A percentile compares a stretch with the other conserved stretches of the same genome.
phyloP scores from a whole-genome alignment of 2,797 vertebrate species.

The Chiloscyllium punctatum region DNA sequence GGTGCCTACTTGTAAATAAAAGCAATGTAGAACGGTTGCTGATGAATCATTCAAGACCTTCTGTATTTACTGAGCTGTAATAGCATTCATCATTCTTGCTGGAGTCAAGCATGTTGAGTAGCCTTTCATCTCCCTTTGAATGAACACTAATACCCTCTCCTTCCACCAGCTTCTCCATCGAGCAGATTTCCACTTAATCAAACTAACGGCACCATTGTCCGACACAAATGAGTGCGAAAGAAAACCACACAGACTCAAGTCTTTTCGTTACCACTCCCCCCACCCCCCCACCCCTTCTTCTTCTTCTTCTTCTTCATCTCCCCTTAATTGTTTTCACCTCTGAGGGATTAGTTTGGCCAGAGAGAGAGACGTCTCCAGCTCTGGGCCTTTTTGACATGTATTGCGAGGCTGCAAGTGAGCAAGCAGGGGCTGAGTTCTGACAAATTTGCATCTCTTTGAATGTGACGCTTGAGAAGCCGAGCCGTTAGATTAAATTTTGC shows the following conservation, averaged over 20 bases:
- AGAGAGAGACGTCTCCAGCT: constrained; percentile 20
- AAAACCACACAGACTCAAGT: not conserved
- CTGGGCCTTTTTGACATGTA: constrained; percentile 30
- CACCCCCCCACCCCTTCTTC: not conserved
- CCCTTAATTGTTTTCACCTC: constrained; percentile 27
- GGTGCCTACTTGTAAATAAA: constrained; percentile 33
- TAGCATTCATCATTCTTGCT: constrained; percentile 38
- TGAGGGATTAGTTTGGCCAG: constrained; percentile 28
- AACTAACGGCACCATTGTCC: constrained; percentile 64
- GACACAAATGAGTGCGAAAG: constrained; percentile 40
- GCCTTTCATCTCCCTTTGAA: constrained; percentile 69
- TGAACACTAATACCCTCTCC: constrained; percentile 64
- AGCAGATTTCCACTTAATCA: constrained; percentile 76
- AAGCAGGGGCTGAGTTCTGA: constrained; percentile 58
- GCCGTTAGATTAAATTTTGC: constrained; percentile 98
- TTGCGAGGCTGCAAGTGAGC: constrained; percentile 30
- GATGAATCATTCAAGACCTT: constrained; percentile 38
- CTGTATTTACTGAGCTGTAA: constrained; percentile 37
- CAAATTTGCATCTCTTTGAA: constrained; percentile 98
- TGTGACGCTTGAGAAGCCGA: constrained; percentile 81
- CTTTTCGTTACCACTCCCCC: not conserved
- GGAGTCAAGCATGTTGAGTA: constrained; percentile 52
- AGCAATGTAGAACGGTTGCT: constrained; percentile 31
- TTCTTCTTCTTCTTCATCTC: not conserved
- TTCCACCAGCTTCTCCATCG: constrained; percentile 65